phyloP scores from a whole-genome alignment of 2,113 vertebrate species.

The Osmerus mordax region DNA sequence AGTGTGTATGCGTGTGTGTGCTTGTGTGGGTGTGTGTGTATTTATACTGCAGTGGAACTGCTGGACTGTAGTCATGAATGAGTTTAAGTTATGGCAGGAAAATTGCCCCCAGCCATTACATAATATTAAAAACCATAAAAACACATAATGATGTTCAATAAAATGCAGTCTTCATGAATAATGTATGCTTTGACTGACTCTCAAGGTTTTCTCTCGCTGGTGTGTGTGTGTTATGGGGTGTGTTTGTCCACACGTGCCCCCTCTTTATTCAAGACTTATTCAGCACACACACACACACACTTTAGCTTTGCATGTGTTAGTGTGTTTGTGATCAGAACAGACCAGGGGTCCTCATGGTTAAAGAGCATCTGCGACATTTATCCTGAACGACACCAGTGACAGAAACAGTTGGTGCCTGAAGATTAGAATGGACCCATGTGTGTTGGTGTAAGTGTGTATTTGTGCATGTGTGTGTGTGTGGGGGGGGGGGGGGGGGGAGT shows the following conservation, averaged over 20 bases:
- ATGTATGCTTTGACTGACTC: background rate
- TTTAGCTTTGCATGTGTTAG: no score
- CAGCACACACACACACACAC: no score
- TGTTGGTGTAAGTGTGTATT: conserved; percentile 18
- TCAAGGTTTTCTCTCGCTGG: background rate
- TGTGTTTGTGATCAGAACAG: no score
- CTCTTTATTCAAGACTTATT: no score
- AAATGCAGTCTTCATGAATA: conserved; percentile 8
- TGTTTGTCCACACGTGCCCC: background rate
- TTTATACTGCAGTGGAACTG: conserved; percentile 1
- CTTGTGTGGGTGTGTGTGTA: background rate
- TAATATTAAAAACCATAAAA: conserved; percentile 11
- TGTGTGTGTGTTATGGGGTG: background rate
- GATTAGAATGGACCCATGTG: conserved; percentile 32
- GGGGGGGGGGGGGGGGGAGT: no score
- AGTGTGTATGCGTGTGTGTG: background rate
- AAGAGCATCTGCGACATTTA: background rate
- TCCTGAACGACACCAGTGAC: background rate
- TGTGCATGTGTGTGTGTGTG: no score
- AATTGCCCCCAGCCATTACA: conserved; percentile 2
- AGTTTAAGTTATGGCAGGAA: conserved; percentile 3
- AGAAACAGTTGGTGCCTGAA: conserved; percentile 23
- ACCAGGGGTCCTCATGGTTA: no score
- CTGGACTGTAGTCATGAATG: conserved; percentile 3
- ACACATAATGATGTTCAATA: conserved; percentile 9